Evolutionary conservation across 2,113 vertebrate species (phyloP).

Genomic region (Lycaon pictus): DNA sequence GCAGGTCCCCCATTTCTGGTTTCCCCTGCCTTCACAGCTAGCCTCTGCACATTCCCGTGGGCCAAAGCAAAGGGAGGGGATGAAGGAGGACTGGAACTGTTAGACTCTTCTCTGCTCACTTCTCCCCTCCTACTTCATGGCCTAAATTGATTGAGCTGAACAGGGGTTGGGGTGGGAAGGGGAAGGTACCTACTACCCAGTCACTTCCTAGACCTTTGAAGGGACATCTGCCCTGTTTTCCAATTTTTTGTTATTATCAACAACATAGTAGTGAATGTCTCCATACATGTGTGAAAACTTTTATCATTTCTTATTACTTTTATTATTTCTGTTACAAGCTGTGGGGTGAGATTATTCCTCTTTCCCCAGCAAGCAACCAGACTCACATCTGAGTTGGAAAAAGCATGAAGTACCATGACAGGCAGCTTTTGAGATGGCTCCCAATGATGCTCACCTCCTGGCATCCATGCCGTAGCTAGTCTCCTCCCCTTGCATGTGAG

Average conservation of each 20-base stretch:
- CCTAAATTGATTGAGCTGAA: neutral
- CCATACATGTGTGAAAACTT: neutral
- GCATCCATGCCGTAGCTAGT: neutral
- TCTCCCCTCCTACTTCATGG: rapidly evolving
- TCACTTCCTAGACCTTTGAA: neutral
- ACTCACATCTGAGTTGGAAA: neutral
- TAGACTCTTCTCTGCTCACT: neutral
- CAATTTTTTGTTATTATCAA: neutral
- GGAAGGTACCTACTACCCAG: neutral
- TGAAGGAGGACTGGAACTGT: neutral
- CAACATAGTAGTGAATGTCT: neutral
- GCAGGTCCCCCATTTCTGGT: neutral
- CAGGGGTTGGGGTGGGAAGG: too few relatives aligned
- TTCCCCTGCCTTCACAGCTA: neutral
- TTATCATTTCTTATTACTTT: neutral
- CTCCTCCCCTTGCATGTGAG: neutral
- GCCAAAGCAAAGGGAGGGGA: neutral
- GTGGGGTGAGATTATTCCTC: neutral
- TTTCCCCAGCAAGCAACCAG: neutral
- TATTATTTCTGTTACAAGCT: neutral
- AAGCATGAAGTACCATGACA: neutral
- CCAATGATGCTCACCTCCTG: neutral
- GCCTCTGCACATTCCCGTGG: neutral
- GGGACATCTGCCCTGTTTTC: neutral
- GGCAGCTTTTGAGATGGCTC: neutral